Base-by-base conservation (phyloP, 2,113 vertebrate species). In the Cebidichthys violaceus region DNA sequence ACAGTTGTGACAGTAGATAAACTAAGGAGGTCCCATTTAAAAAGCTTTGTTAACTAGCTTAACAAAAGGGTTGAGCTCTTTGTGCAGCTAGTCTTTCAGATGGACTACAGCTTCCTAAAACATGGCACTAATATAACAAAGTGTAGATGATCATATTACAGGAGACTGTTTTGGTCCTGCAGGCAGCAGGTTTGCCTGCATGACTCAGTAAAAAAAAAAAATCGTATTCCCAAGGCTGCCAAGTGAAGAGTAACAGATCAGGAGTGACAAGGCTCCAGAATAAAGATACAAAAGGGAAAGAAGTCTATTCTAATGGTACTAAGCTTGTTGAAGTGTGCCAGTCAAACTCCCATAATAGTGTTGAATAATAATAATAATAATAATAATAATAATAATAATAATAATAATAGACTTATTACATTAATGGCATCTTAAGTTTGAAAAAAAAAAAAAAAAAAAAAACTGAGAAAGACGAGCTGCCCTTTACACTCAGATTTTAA, bases 151-250 rank as follows among this genome's bases (percentile, higher is more conserved):
- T 84, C 70, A 43, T 15, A 57, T 54, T 73, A 74, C 77, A 72
- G 37, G 35, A 47, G 66, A 68, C 22, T 72, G 43, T 82, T 77
- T 82, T 17, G 39, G 47, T 79, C 33, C 6, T 75, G 33, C 18
- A 79, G 77, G 50, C 70, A 67, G 70, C 54, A 70, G 74, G 61
- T 71, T 75, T 5, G 39, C 29, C 70, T 43, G 72, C 24, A 37
- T 69, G 77, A 77, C 79, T 82, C 85, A 78, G 45, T 70, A 22
- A 81, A 77, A 33, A 22, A 81, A 77, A 33, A 33, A 33, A 22
- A 65, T 76, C 8, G n/a, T 77, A 60, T 72, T 84, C 64, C 76
- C 37, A 67, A 74, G 27, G 55, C 13, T 54, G 50, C 60, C 77
- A 52, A 72, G 66, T n/a, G n/a, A 70, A 62, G 55, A 57, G 47